Evolutionary conservation across 2,113 vertebrate species (phyloP).

Genomic region (Drymodes brunneopygia): DNA sequence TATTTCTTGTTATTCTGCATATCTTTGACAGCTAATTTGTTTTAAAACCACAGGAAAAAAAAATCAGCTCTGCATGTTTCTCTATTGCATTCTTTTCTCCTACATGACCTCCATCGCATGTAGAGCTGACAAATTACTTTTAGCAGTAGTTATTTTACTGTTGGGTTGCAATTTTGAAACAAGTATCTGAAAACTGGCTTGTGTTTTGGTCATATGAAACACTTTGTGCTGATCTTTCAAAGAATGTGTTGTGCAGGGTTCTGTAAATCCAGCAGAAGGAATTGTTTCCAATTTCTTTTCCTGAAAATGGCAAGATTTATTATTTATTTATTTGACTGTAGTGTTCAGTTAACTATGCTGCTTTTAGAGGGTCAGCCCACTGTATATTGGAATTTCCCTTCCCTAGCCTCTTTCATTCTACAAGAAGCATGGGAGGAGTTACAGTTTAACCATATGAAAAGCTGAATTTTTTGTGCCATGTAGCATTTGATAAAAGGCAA

Average conservation of each 20-base stretch:
- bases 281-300: background rate
- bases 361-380: background rate
- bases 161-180: background rate
- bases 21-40: conserved; percentile 32
- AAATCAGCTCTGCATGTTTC: background rate
- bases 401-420: background rate
- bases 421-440: background rate
- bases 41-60: conserved; percentile 26
- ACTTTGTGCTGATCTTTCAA: background rate
- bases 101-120: background rate
- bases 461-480: background rate
- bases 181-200: background rate
- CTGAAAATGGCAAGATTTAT: background rate
- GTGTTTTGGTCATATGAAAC: background rate
- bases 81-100: background rate
- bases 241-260: background rate
- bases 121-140: conserved; percentile 27
- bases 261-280: background rate
- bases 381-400: background rate
- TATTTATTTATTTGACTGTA: background rate
- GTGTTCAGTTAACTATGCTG: background rate
- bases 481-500: background rate
- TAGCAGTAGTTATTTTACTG: conserved; percentile 32
- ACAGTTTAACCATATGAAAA: background rate
- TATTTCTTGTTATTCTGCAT: conserved; percentile 28